These are phyloP conservation scores for Spialia ferax DNA, from an alignment of 2,888 invertebrate genomes.

Conservation along the genomic window DNA sequence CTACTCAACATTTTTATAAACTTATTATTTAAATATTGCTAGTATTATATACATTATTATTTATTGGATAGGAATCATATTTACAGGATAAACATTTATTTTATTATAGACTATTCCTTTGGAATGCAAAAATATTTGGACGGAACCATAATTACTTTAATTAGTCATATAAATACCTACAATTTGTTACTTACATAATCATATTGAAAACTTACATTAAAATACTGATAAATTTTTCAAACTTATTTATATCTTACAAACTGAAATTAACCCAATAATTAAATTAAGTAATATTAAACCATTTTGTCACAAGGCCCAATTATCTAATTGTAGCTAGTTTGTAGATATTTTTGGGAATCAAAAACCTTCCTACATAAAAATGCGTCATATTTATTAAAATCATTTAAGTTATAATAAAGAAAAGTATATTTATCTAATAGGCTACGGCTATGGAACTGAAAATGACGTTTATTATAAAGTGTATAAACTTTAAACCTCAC, in stretches of 20 bases:
- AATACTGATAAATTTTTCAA: slow-evolving; percentile 54
- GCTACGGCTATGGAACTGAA: too few relatives aligned
- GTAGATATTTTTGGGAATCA: too few relatives aligned
- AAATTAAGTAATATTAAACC: neutral
- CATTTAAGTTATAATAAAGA: too few relatives aligned
- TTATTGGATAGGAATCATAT: slow-evolving; percentile 34
- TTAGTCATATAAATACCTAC: slow-evolving; percentile 42
- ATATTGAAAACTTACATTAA: slow-evolving; percentile 48
- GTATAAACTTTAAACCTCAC: too few relatives aligned
- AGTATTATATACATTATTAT: slow-evolving; percentile 28
- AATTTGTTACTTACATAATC: slow-evolving; percentile 40
- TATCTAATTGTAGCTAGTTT: too few relatives aligned
- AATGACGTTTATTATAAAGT: too few relatives aligned
- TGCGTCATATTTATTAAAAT: too few relatives aligned
- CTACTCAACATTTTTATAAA: slow-evolving; percentile 38
- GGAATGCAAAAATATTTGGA: slow-evolving; percentile 79
- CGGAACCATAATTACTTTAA: slow-evolving; percentile 63
- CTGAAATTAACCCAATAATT: neutral
- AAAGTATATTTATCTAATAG: too few relatives aligned
- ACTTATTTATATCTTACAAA: neutral
- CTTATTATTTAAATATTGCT: slow-evolving; percentile 1
- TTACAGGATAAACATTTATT: slow-evolving; percentile 29
- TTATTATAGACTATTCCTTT: slow-evolving; percentile 73
- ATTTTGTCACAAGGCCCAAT: too few relatives aligned
- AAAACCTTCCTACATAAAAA: neutral